Percentiles rank a stretch among this genome's conserved stretches.
Conservation (phyloP, 2,888 invertebrate genomes). For the Drosophila mimetica region DNA sequence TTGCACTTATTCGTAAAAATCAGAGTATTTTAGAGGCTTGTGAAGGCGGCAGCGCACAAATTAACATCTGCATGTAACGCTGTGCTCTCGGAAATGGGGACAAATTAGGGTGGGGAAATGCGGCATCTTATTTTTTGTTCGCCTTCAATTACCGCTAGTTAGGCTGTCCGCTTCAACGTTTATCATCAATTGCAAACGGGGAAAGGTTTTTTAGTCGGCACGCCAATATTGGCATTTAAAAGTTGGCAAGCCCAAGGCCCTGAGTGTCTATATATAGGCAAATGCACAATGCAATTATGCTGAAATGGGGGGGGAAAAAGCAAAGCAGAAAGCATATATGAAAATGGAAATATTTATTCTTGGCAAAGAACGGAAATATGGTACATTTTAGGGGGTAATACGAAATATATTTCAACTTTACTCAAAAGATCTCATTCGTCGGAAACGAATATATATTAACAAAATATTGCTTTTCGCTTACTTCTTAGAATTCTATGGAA, state of each 20-base stretch:
- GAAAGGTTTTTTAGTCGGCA: conserved; percentile 12
- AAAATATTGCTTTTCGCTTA: no score
- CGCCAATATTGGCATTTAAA: conserved; percentile 47
- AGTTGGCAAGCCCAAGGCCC: conserved; percentile 44
- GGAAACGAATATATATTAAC: neutral
- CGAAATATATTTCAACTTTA: no score
- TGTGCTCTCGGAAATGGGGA: conserved; percentile 10
- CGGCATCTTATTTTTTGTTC: conserved; percentile 3
- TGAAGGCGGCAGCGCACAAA: conserved; percentile 10
- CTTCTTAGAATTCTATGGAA: neutral
- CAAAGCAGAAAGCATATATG: conserved; percentile 2
- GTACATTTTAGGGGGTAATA: no score
- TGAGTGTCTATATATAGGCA: conserved; percentile 17
- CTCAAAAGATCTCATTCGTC: neutral
- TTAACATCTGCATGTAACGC: conserved; percentile 11
- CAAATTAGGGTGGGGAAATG: conserved; percentile 5
- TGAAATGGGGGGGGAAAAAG: conserved; percentile 6
- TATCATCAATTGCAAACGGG: conserved; percentile 28
- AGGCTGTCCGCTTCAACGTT: conserved; percentile 7
- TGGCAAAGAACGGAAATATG: neutral
- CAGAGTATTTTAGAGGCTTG: neutral
- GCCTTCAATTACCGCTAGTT: conserved; percentile 28
- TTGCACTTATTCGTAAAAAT: conserved; percentile 12
- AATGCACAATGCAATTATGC: conserved; percentile 39
- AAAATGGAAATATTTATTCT: conserved; percentile 1